Conservation (phyloP, 1,140 invertebrate species). For the Caerostris extrusa region DNA sequence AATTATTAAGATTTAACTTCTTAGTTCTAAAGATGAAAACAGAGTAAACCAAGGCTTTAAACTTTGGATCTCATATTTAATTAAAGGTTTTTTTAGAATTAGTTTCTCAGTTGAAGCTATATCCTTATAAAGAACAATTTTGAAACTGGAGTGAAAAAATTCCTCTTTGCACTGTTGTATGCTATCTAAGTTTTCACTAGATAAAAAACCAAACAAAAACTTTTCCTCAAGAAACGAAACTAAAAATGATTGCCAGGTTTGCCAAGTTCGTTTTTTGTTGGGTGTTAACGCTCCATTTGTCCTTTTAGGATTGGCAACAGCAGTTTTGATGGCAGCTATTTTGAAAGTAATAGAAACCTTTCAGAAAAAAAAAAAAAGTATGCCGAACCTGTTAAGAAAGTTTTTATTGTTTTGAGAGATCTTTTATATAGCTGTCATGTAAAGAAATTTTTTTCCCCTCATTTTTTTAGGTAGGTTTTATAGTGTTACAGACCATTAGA, state of each 20-base stretch:
- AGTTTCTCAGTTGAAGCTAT: too few species aligned
- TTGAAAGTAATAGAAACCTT: constrained; percentile 55
- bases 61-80: too few species aligned
- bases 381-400: constrained; percentile 46
- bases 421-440: constrained; percentile 62
- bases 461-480: constrained; percentile 10
- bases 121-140: too few species aligned
- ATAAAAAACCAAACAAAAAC: constrained; percentile 10
- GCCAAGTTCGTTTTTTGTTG: constrained; percentile 30
- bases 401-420: constrained; percentile 59
- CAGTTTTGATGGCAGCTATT: constrained; percentile 61
- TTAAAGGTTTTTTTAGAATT: too few species aligned
- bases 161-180: not conserved
- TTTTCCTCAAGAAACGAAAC: not conserved
- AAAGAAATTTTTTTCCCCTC: constrained; percentile 4
- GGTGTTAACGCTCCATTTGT: constrained; percentile 64
- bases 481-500: constrained; percentile 18
- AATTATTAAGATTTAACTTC: too few species aligned
- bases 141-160: too few species aligned
- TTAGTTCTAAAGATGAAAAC: too few species aligned
- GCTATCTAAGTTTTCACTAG: constrained; percentile 4
- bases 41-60: too few species aligned
- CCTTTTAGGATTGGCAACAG: not conserved
- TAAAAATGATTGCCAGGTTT: constrained; percentile 50
- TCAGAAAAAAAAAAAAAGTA: not conserved